Evolutionary conservation across 1,140 invertebrate species (phyloP).

Genomic region (Drosophila prosaltans): DNA sequence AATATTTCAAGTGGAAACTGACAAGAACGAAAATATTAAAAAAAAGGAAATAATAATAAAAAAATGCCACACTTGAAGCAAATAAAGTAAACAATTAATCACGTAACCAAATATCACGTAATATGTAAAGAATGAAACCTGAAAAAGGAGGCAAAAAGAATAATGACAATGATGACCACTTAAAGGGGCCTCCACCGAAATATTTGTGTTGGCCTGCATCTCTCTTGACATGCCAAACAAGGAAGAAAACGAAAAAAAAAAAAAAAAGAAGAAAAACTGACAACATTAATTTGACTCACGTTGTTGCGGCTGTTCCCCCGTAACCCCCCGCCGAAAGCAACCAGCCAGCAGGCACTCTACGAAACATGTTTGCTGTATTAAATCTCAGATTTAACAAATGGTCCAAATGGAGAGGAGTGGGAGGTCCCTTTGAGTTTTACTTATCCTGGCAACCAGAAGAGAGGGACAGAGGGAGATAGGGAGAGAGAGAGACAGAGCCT

Average conservation of each 20-base stretch:
- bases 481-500: not conserved
- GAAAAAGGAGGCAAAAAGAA: conserved; percentile 32
- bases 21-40: not conserved
- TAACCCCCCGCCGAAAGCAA: not conserved
- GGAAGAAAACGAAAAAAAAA: conserved; percentile 7
- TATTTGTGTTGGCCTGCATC: conserved; percentile 27
- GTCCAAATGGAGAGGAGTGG: not conserved
- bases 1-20: not conserved
- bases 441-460: conserved; percentile 6
- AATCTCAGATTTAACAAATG: conserved; percentile 10
- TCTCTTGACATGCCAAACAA: conserved; percentile 11
- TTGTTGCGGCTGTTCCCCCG: conserved; percentile 45
- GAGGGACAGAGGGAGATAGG: too few relatives aligned
- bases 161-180: conserved; percentile 53
- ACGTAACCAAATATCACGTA: conserved; percentile 57
- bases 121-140: conserved; percentile 40
- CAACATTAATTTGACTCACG: conserved; percentile 64
- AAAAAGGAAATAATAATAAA: conserved; percentile 5
- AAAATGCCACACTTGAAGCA: conserved; percentile 40
- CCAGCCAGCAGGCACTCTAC: not conserved
- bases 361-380: conserved; percentile 6
- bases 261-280: conserved; percentile 34
- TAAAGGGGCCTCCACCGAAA: conserved; percentile 19
- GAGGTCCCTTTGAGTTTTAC: not conserved
- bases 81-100: conserved; percentile 64